Percentiles rank a stretch among this genome's conserved stretches.
phyloP scores from a whole-genome alignment of 2,797 vertebrate genomes.

The Garrulus glandarius region DNA sequence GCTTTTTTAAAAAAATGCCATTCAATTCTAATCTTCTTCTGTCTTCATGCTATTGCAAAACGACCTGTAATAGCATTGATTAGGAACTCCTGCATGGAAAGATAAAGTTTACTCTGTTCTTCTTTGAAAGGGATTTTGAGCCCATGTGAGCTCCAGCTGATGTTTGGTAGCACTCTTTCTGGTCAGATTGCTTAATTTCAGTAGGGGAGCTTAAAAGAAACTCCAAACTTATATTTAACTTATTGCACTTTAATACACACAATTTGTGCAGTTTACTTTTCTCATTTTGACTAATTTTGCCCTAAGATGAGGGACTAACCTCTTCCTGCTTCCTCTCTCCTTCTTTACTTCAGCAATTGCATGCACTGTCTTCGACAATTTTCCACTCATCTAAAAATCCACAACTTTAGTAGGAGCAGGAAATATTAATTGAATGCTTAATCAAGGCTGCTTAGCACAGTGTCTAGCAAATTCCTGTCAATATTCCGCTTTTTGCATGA shows the following conservation, averaged over 20 bases:
- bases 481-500: neutral
- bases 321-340: neutral
- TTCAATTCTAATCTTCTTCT: neutral
- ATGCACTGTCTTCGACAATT: neutral
- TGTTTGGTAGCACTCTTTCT: neutral
- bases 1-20: neutral
- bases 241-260: neutral
- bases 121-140: neutral
- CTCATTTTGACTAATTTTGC: neutral
- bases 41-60: neutral
- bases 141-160: neutral
- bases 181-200: neutral
- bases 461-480: neutral
- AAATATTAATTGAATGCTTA: neutral
- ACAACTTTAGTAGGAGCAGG: neutral
- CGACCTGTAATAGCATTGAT: neutral
- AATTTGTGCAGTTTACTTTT: neutral
- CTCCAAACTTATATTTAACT: neutral
- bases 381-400: neutral
- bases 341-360: neutral
- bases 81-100: neutral
- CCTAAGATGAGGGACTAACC: neutral
- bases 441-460: neutral
- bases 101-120: neutral
- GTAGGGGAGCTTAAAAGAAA: neutral